These are phyloP conservation scores for Rhodeus uyekii DNA, from an alignment of 2,797 vertebrate species.

Conservation along the genomic window DNA sequence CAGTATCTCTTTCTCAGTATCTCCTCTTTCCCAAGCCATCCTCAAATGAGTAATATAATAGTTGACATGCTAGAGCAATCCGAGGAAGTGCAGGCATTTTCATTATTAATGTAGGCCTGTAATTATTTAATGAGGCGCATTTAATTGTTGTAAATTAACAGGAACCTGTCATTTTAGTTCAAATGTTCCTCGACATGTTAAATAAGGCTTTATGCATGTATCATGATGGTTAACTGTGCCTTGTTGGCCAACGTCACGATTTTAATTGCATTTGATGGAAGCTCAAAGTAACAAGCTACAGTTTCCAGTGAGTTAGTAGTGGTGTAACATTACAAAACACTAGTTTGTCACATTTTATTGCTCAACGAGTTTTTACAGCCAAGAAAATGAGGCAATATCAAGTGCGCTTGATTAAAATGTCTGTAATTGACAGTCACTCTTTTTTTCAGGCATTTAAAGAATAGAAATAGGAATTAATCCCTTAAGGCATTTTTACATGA, in stretches of 20 bases:
- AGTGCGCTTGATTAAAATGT: not conserved
- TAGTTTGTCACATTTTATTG: not conserved
- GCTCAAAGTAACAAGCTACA: not conserved
- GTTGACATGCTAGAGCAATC: slow-evolving; percentile 33
- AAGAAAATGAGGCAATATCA: not conserved
- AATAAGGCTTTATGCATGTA: not conserved
- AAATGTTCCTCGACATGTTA: not conserved
- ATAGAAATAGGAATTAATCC: not conserved
- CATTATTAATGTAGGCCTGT: slow-evolving; percentile 63
- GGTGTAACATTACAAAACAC: not conserved
- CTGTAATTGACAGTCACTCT: too few relatives aligned
- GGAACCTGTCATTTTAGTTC: slow-evolving; percentile 53
- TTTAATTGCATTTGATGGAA: not conserved
- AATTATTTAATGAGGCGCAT: slow-evolving; percentile 46
- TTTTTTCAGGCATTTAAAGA: not conserved
- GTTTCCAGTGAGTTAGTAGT: not conserved
- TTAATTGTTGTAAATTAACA: slow-evolving; percentile 60
- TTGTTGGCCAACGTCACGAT: not conserved
- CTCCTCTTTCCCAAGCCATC: slow-evolving; percentile 32
- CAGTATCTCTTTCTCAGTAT: slow-evolving; percentile 1
- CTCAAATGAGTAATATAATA: slow-evolving; percentile 34
- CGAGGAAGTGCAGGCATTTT: slow-evolving; percentile 55
- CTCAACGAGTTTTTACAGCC: not conserved
- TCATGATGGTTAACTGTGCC: not conserved
- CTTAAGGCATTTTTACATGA: not conserved